Evolutionary conservation across 64 coral and sea anemone genomes (phyloP), one percentile per base, ranked within the genome.

Genomic region (Actinia tenebrosa): DNA sequence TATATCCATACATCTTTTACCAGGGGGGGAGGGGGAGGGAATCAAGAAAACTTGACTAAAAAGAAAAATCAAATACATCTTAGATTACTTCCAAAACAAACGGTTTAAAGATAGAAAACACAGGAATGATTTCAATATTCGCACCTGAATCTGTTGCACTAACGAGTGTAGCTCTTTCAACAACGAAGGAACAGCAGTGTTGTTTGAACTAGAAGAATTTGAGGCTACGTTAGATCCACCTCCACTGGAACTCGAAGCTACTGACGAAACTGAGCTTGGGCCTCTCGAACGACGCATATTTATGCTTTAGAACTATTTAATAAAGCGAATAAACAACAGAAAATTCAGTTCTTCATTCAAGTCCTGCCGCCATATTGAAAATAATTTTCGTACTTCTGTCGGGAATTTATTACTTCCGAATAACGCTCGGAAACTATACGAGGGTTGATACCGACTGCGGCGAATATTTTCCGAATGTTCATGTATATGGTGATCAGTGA

Each of bases 211-310:
- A 6, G 83, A 55, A 13, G 54, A 61, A 61, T 43, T 85, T 27
- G 83, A 61, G 5, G 56, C 18, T 44, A 26, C 19, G 63, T 8
- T 85, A 13, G 83, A 27, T 42, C 83, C 56, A 64, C 56, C 56
- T 17, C 56, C 19, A 16, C 17, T 17, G 45, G 83, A 85, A 85
- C 60, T 85, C n/a, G 83, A 58, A 44, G 44, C 60, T 30, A 5
- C 60, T 10, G 83, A 85, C 45, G 83, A 23, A 26, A 3, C 53
- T 42, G 91, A 93, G 20, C 63, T 58, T 53, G 94, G 94, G 22
- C 89, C 92, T 88, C 94, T 92, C 30, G 91, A 97, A 80, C 94
- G 92, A 64, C 94, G 91, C 94, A 97, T 97, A 26, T 87, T 64
- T 56, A 16, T 30, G 9, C 11, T 75, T 75, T 9, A n/a, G 42